A percentile compares a stretch with the other conserved stretches of the same genome.
phyloP scores from a whole-genome alignment of 2,888 invertebrate genomes.

The Thereva nobilitata region DNA sequence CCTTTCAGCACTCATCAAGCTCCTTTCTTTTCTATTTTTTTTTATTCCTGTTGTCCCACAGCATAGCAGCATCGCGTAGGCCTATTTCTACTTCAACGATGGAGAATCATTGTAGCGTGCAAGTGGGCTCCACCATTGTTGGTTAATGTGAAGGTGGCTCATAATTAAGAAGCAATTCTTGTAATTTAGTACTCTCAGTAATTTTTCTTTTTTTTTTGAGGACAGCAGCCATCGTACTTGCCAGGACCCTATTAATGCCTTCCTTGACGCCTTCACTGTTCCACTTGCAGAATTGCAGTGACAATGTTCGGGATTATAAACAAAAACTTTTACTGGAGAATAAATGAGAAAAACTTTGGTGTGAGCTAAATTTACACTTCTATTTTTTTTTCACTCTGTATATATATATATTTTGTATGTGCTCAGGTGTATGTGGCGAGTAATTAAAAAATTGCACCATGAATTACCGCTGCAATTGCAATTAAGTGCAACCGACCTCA shows the following conservation, averaged over 20 bases:
- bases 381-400: too few relatives aligned
- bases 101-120: constrained; percentile 33
- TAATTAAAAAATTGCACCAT: constrained; percentile 35
- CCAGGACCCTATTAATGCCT: constrained; percentile 14
- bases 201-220: constrained; percentile 22
- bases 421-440: constrained; percentile 11
- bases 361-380: too few relatives aligned
- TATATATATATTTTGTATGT: background rate
- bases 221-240: constrained; percentile 15
- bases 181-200: constrained; percentile 36
- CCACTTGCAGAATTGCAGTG: constrained; percentile 28
- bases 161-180: constrained; percentile 38
- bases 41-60: constrained; percentile 22
- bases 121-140: constrained; percentile 33
- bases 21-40: constrained; percentile 20
- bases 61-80: constrained; percentile 13
- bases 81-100: constrained; percentile 21
- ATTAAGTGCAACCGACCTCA: constrained; percentile 33
- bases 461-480: constrained; percentile 35
- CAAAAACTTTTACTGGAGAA: constrained; percentile 3
- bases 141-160: constrained; percentile 33
- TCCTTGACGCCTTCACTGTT: constrained; percentile 29
- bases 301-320: constrained; percentile 26
- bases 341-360: too few relatives aligned
- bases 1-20: constrained; percentile 30